Percentiles rank a stretch among this genome's conserved stretches.
Evolutionary conservation across 2,797 vertebrate genomes (phyloP).

Genomic region (Centroberyx gerrardi): DNA sequence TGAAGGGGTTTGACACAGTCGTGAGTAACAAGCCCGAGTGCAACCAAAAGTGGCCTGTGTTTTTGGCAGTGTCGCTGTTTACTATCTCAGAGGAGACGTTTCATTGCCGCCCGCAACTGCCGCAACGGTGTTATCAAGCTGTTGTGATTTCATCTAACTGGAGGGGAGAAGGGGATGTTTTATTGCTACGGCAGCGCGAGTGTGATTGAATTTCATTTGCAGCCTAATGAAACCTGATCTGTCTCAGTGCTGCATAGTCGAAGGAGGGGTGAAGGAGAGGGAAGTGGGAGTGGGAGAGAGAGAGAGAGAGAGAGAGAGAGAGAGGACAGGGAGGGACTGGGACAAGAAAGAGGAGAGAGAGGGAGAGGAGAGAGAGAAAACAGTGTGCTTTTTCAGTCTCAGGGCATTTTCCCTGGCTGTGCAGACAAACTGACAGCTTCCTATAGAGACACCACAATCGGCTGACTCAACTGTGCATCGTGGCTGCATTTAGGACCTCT

Average conservation of each 20-base stretch:
- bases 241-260: constrained; percentile 28
- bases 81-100: constrained; percentile 14
- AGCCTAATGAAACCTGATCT: constrained; percentile 58
- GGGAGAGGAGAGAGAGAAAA: background rate
- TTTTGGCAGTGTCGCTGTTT: constrained; percentile 29
- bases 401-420: background rate
- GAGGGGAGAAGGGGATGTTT: constrained; percentile 58
- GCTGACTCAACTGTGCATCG: background rate
- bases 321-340: constrained; percentile 11
- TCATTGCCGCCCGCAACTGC: constrained; percentile 1
- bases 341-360: background rate
- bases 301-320: constrained; percentile 12
- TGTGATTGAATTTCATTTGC: constrained; percentile 63
- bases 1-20: constrained; percentile 35
- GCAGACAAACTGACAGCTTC: background rate
- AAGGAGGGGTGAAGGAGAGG: constrained; percentile 22
- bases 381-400: constrained; percentile 4
- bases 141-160: constrained; percentile 33
- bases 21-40: constrained; percentile 16
- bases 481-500: background rate
- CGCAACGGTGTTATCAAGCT: constrained; percentile 19
- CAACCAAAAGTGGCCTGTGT: background rate
- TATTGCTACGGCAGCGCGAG: constrained; percentile 48
- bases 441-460: background rate
- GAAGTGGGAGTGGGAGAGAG: constrained; percentile 12